Percentiles rank a stretch among this genome's conserved stretches.
phyloP scores from a whole-genome alignment of 1,140 invertebrate genomes.

The Pseudomyrmex cubaensis region DNA sequence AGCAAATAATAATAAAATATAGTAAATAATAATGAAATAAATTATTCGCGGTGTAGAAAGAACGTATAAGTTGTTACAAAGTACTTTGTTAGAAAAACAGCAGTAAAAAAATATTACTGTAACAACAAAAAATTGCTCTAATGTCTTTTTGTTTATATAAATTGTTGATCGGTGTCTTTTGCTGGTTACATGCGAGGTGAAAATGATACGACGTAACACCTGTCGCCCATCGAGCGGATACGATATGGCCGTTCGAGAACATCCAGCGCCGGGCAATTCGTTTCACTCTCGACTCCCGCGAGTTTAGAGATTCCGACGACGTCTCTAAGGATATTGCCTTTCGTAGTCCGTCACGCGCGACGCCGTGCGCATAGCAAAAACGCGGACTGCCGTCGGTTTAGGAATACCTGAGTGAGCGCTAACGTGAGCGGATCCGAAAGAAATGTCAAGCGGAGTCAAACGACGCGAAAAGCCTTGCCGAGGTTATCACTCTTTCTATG shows the following conservation, averaged over 20 bases:
- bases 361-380: conserved; percentile 70
- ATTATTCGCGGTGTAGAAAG: too few relatives aligned
- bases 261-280: conserved; percentile 53
- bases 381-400: conserved; percentile 33
- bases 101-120: not conserved
- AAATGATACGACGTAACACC: conserved; percentile 60
- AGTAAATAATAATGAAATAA: too few relatives aligned
- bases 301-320: conserved; percentile 71
- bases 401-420: conserved; percentile 67
- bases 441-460: conserved; percentile 61
- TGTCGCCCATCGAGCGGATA: conserved; percentile 51
- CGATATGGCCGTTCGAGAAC: conserved; percentile 23
- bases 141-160: not conserved
- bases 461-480: conserved; percentile 30
- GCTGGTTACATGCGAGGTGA: conserved; percentile 41
- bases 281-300: conserved; percentile 67
- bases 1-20: too few relatives aligned
- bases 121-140: not conserved
- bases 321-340: conserved; percentile 68
- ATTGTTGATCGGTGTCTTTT: conserved; percentile 30
- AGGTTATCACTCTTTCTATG: not conserved
- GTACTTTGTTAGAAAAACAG: too few relatives aligned
- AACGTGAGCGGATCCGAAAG: conserved; percentile 51
- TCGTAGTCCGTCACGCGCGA: conserved; percentile 71
- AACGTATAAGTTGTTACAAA: too few relatives aligned